Percentiles rank a stretch among this genome's conserved stretches.
phyloP scores from a whole-genome alignment of 2,113 vertebrate species.

The Pluvialis apricaria region DNA sequence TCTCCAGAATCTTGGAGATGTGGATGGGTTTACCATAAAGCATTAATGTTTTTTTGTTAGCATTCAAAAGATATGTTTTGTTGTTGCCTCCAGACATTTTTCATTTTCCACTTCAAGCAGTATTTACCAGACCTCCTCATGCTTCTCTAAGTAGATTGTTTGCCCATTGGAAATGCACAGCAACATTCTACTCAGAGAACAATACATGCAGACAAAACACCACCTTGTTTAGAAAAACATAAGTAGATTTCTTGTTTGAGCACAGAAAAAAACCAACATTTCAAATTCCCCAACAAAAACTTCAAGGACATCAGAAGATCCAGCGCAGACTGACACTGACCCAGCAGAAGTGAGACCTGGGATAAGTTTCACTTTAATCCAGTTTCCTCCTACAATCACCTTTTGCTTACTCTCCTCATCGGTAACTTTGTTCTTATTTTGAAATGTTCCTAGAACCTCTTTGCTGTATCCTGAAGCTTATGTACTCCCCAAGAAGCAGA shows the following conservation, averaged over 20 bases:
- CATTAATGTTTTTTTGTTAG: not conserved
- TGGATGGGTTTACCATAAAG: not conserved
- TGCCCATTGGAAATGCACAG: constrained; percentile 10
- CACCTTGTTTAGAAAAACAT: constrained; percentile 51
- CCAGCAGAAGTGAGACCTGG: not conserved
- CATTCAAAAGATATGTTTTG: not conserved
- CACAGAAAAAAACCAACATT: not conserved
- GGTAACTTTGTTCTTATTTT: not conserved
- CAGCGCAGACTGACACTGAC: not conserved
- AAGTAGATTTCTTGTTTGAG: not conserved
- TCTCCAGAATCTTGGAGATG: not conserved
- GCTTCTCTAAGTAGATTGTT: not conserved
- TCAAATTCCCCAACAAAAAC: not conserved
- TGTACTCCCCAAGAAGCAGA: not conserved
- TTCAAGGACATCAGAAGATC: not conserved
- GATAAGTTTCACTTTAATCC: not conserved
- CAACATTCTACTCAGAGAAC: not conserved
- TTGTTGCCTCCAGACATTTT: not conserved
- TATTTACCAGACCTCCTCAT: not conserved
- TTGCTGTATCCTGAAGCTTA: not conserved
- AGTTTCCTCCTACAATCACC: not conserved
- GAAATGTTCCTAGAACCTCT: not conserved
- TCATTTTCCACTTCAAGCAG: not conserved
- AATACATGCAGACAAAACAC: not conserved
- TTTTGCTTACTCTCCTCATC: not conserved